Percentiles rank a stretch among this genome's conserved stretches.
Conservation (phyloP, 2,797 vertebrate genomes). For the Melanotaenia boesemani region DNA sequence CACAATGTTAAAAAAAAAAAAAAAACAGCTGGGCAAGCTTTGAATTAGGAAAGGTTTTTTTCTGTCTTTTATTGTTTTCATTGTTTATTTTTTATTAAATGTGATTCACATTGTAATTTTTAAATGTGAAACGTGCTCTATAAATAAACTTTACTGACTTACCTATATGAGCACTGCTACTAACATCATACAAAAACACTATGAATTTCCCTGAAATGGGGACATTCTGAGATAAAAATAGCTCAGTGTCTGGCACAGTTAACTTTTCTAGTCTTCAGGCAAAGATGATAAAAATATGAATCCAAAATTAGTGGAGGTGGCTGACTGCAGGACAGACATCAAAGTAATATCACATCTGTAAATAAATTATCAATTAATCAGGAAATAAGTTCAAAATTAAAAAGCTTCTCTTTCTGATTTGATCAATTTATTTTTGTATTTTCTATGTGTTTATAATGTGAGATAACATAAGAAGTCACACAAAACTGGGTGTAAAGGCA, state of each 20-base stretch:
- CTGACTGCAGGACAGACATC: conserved; percentile 33
- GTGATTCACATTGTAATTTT: too few relatives aligned
- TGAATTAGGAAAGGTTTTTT: too few relatives aligned
- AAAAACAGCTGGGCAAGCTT: too few relatives aligned
- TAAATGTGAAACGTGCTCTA: too few relatives aligned
- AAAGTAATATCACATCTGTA: conserved; percentile 31
- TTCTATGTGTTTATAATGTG: conserved; percentile 19
- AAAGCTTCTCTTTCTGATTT: neutral
- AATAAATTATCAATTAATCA: conserved; percentile 42
- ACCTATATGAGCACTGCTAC: neutral
- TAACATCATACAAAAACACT: conserved; percentile 5
- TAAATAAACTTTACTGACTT: too few relatives aligned
- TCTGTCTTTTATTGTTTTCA: too few relatives aligned
- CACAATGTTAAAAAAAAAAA: too few relatives aligned
- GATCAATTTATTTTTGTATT: conserved; percentile 10
- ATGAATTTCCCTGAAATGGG: conserved; percentile 49
- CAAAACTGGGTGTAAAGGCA: conserved; percentile 4
- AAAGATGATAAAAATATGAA: conserved; percentile 38
- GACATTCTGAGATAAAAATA: conserved; percentile 64
- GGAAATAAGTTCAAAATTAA: conserved; percentile 26
- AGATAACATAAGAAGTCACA: conserved; percentile 1
- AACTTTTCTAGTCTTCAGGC: conserved; percentile 59
- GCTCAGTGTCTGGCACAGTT: conserved; percentile 53
- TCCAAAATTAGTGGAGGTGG: conserved; percentile 46
- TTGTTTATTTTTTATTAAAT: too few relatives aligned